Percentiles rank a stretch among this genome's conserved stretches.
phyloP scores from a whole-genome alignment of 2,797 vertebrate species.

The Pteropus rufus region DNA sequence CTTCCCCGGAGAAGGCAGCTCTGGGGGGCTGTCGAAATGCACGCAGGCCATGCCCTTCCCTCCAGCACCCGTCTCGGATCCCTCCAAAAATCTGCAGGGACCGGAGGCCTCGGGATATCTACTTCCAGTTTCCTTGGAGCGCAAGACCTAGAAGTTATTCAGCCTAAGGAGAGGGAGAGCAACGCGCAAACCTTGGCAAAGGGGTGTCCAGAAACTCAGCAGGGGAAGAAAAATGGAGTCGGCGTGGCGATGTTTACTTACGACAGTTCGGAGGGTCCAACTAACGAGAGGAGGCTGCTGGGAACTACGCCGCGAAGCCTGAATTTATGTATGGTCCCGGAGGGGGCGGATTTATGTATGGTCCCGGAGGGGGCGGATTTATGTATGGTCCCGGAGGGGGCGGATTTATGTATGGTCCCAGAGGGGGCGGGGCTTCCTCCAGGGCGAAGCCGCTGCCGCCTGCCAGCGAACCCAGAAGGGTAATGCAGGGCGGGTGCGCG shows the following conservation, averaged over 20 bases:
- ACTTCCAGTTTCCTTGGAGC: background rate
- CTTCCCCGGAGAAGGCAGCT: background rate
- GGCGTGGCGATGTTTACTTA: background rate
- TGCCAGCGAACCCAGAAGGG: too few relatives aligned
- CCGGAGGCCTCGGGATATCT: fast-evolving
- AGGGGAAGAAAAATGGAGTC: too few relatives aligned
- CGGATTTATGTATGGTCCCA: background rate
- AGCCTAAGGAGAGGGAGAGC: too few relatives aligned
- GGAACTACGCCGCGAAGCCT: fast-evolving
- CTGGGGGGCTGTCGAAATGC: fast-evolving
- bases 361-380: background rate
- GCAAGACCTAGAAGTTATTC: background rate
- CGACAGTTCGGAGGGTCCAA: fast-evolving
- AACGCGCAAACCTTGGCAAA: too few relatives aligned
- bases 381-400: fast-evolving
- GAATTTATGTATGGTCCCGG: fast-evolving
- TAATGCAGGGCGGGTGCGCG: too few relatives aligned
- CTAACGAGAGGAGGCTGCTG: fast-evolving
- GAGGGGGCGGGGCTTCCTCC: background rate
- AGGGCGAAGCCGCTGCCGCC: background rate
- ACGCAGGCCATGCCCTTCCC: background rate
- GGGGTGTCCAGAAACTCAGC: background rate
- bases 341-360: background rate
- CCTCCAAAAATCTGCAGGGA: background rate
- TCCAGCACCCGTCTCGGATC: too few relatives aligned